These are phyloP conservation scores for Aspidapion aeneum DNA, from an alignment of 2,888 invertebrate genomes.

Conservation along the genomic window DNA sequence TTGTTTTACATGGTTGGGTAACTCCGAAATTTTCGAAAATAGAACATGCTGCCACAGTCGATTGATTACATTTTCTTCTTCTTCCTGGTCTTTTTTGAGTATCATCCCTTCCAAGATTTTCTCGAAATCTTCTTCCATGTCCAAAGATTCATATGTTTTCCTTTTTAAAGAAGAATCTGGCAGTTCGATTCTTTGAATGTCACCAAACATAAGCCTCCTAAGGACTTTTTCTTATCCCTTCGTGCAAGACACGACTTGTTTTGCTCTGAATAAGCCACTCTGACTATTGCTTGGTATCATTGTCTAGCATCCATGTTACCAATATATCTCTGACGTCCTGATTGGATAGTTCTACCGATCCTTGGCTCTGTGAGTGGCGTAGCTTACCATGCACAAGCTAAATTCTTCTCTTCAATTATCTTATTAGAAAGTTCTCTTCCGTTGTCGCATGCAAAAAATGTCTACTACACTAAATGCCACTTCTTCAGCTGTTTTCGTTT, in stretches of 20 bases:
- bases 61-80: constrained; percentile 2
- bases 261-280: constrained; percentile 18
- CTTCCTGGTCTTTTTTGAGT: constrained; percentile 4
- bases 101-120: background rate
- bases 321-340: constrained; percentile 11
- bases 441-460: too few relatives aligned
- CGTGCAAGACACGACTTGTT: too few relatives aligned
- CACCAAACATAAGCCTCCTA: too few relatives aligned
- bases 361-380: constrained; percentile 5
- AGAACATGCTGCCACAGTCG: too few relatives aligned
- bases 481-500: background rate
- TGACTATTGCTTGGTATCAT: constrained; percentile 13
- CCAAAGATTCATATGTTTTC: too few relatives aligned
- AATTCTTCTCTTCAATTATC: background rate
- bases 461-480: background rate
- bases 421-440: background rate
- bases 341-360: constrained; percentile 6
- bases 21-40: constrained; percentile 9
- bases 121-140: constrained; percentile 6
- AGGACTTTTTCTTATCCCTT: too few relatives aligned
- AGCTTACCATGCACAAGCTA: constrained; percentile 7
- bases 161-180: too few relatives aligned
- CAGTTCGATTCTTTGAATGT: too few relatives aligned
- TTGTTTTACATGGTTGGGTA: constrained; percentile 12
- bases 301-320: too few relatives aligned